Evolutionary conservation across 1,140 invertebrate genomes (phyloP).

Genomic region (Meteorus sp.): DNA sequence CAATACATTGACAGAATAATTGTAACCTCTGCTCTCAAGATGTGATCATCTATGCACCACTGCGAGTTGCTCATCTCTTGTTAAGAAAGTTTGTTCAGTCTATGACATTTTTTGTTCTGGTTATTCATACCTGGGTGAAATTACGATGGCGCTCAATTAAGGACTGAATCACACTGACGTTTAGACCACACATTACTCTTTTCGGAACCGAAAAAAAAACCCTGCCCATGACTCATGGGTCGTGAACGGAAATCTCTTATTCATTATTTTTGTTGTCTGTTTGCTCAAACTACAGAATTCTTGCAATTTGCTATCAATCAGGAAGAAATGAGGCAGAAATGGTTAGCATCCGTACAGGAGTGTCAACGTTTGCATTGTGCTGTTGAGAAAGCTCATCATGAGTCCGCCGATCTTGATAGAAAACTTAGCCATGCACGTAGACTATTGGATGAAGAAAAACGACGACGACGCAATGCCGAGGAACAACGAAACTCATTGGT

Average conservation of each 20-base stretch:
- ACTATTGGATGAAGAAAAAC: slow-evolving; percentile 77
- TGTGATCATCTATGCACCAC: no score
- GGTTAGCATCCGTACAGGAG: slow-evolving; percentile 68
- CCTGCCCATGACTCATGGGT: slow-evolving; percentile 1
- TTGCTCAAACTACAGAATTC: slow-evolving; percentile 76
- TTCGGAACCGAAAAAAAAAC: no score
- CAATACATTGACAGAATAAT: slow-evolving; percentile 3
- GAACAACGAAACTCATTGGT: slow-evolving; percentile 67
- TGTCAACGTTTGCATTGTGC: slow-evolving; percentile 67
- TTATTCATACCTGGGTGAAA: no score
- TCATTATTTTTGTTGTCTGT: no score
- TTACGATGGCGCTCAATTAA: no score
- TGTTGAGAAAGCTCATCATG: slow-evolving; percentile 66
- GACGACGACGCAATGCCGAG: slow-evolving; percentile 65
- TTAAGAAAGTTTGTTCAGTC: not conserved
- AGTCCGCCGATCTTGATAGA: slow-evolving; percentile 70
- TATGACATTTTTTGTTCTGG: no score
- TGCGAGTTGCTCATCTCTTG: no score
- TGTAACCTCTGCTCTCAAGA: not conserved
- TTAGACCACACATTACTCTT: no score
- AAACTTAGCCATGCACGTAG: slow-evolving; percentile 77
- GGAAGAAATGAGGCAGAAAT: slow-evolving; percentile 72
- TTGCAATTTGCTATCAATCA: slow-evolving; percentile 70
- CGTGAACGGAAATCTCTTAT: slow-evolving; percentile 24
- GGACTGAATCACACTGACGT: no score